These are phyloP conservation scores for Byasa hedistus DNA, from an alignment of 2,888 invertebrate genomes.

Conservation along the genomic window DNA sequence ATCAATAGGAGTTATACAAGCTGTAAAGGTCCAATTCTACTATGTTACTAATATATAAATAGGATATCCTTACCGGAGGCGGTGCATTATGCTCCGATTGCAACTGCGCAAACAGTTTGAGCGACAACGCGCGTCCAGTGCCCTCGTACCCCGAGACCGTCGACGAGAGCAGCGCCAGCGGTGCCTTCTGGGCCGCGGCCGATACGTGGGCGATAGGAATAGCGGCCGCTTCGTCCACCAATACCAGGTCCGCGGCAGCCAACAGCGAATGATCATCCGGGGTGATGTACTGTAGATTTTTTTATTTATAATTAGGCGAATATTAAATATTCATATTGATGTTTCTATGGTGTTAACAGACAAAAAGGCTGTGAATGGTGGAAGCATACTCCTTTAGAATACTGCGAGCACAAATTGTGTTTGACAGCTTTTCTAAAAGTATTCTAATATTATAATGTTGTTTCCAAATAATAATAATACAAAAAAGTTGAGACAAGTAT, in stretches of 20 bases:
- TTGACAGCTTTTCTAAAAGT: too few species aligned
- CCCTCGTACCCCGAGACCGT: conserved; percentile 99
- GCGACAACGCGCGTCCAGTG: conserved; percentile 95
- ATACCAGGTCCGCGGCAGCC: conserved; percentile 94
- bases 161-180: conserved; percentile 96
- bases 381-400: too few species aligned
- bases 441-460: too few species aligned
- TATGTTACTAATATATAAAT: neutral
- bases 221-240: conserved; percentile 99
- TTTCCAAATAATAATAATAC: too few species aligned
- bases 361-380: neutral
- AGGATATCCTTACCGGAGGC: conserved; percentile 70
- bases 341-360: neutral
- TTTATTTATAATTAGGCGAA: too few species aligned
- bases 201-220: conserved; percentile 97
- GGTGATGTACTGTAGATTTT: conserved; percentile 90
- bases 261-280: conserved; percentile 94
- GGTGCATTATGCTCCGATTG: conserved; percentile 81
- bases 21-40: too few species aligned
- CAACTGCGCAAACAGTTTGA: conserved; percentile 96
- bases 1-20: too few species aligned
- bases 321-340: too few species aligned
- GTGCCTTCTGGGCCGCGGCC: conserved; percentile 91
- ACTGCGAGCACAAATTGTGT: too few species aligned
- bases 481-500: too few species aligned